These are phyloP conservation scores for Nymphicus hollandicus DNA, from an alignment of 2,113 vertebrate genomes.

Conservation along the genomic window DNA sequence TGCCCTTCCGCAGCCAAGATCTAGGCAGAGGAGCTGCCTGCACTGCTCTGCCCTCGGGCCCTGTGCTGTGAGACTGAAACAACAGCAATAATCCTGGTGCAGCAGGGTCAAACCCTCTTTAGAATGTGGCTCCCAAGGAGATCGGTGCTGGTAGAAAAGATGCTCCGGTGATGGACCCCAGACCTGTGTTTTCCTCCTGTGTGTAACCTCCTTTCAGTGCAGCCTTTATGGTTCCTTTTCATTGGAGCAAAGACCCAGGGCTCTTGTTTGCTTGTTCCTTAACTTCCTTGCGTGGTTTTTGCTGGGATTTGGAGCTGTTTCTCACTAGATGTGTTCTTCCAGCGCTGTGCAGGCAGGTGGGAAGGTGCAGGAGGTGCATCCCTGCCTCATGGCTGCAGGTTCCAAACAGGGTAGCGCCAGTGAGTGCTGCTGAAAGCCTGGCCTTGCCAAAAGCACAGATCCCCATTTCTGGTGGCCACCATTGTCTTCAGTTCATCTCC, in stretches of 20 bases:
- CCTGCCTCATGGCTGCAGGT: neutral
- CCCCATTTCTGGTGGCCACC: neutral
- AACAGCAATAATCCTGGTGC: fast-evolving
- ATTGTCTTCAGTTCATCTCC: neutral
- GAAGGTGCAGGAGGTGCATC: neutral
- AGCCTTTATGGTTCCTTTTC: neutral
- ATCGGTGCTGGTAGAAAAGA: fast-evolving
- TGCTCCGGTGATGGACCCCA: neutral
- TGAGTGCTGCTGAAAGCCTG: fast-evolving
- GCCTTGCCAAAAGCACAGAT: neutral
- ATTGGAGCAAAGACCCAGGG: fast-evolving
- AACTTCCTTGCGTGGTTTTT: neutral
- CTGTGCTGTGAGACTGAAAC: neutral
- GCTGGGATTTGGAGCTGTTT: neutral
- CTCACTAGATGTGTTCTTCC: neutral
- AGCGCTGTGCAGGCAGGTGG: neutral
- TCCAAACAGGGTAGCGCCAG: neutral
- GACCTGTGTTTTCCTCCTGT: neutral
- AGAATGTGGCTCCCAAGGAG: fast-evolving
- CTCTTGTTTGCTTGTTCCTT: neutral
- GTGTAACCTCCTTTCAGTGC: neutral
- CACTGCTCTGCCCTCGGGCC: fast-evolving
- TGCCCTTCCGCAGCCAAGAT: neutral
- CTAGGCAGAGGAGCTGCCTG: neutral
- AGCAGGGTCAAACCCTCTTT: neutral